These are phyloP conservation scores for Drosophila busckii DNA, from an alignment of 1,140 invertebrate species.

Conservation along the genomic window DNA sequence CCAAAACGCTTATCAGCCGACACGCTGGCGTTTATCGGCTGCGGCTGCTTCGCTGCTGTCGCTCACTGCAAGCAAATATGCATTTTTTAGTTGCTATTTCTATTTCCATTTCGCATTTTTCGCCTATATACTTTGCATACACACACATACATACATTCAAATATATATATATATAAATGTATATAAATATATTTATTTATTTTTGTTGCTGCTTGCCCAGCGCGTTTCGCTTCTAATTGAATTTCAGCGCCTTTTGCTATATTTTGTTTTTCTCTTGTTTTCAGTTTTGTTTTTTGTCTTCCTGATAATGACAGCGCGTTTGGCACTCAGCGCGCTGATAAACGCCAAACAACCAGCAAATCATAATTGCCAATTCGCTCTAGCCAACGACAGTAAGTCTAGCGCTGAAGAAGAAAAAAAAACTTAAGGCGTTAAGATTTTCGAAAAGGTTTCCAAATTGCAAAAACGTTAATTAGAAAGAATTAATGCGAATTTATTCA, in stretches of 20 bases:
- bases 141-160: too few relatives aligned
- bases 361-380: background rate
- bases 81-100: slow-evolving; percentile 22
- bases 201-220: background rate
- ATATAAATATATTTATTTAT: background rate
- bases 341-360: slow-evolving; percentile 10
- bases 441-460: too few relatives aligned
- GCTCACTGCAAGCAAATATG: slow-evolving; percentile 19
- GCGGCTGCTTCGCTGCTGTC: slow-evolving; percentile 3
- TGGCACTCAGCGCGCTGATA: slow-evolving; percentile 7
- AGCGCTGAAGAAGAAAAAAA: too few relatives aligned
- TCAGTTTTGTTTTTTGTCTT: background rate
- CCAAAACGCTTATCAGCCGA: too few relatives aligned
- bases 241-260: slow-evolving; percentile 17
- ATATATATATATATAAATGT: too few relatives aligned
- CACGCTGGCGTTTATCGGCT: slow-evolving; percentile 1
- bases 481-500: background rate
- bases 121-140: too few relatives aligned
- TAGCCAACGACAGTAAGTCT: slow-evolving; percentile 14
- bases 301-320: slow-evolving; percentile 51
- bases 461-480: background rate
- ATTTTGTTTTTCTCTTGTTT: slow-evolving; percentile 4
- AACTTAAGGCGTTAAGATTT: too few relatives aligned
- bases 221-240: slow-evolving; percentile 47
- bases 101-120: slow-evolving; percentile 6